Evolutionary conservation across 1,140 invertebrate genomes (phyloP), one percentile per base, ranked within the genome.

Genomic region (Prorops nasuta): DNA sequence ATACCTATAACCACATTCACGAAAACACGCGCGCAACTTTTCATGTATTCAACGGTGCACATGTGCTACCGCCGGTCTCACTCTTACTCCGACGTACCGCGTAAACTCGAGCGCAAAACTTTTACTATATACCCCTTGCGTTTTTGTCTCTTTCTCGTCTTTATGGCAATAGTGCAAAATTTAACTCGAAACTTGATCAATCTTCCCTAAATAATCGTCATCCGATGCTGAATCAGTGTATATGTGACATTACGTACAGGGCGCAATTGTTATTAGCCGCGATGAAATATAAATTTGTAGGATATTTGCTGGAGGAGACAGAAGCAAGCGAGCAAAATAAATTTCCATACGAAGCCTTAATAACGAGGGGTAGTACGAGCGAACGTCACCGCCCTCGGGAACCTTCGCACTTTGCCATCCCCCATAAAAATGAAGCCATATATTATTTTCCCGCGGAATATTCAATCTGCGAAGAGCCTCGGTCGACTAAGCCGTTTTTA

Each of bases 391-490:
- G 6, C 35, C 6, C 35, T 14, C 6, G 10, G 24, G 4, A 4
- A 28, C 24, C 24, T 28, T 6, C 24, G 24, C 17, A 6, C 35
- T 17, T 37, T 37, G 4, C 35, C 4, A 37, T 15, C 35, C 35
- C 14, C 35, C n/a, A 10, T 10, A 28, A 28, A 10, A 28, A 28
- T 17, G 22, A 24, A 44, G 16, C 36, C 37, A 46, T 60, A 51
- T 44, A 60, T 51, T 60, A 54, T 50, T 51, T 51, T 58, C 57
- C 44, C 49, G 22, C 45, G 42, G 28, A 18, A 51, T 56, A 56
- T 62, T 62, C 50, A 56, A 56, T 62, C 59, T 50, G 46, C 54
- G 49, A 56, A 58, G 51, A 59, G 47, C 51, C 48, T 47, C 44
- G 34, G 24, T 32, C 31, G 31, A 22, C 22, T 54, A 50, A 60